Base-by-base conservation (phyloP, 2,113 vertebrate genomes). In the Oceanites oceanicus region DNA sequence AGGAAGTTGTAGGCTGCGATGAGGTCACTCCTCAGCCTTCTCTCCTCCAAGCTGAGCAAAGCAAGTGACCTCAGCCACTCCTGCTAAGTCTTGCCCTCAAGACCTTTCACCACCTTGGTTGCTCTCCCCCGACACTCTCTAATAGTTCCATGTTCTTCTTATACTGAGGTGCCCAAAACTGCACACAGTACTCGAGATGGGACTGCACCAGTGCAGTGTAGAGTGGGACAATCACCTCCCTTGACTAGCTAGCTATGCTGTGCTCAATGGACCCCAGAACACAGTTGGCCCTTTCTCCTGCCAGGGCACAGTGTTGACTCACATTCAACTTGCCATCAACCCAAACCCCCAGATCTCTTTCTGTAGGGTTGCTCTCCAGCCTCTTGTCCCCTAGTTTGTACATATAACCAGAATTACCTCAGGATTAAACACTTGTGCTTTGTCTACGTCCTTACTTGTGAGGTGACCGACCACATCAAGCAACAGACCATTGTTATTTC, bases 221-320 rank as follows among this genome's bases (percentile, higher is more conserved):
- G 18, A 42, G 36, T 22, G 30, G 36, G 23, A 70, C 44, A 81
- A 10, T 8, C 44, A 7, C 40, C 14, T 61, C 55, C 10, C 44
- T 61, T 5, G 2, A 50, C 10, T 2, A 0, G 21, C 29, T 9
- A 2, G 22, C 13, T 13, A 9, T 40, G 22, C 13, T 34, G 47
- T 27, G 47, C 47, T 26, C 27, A 13, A 52, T 21, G 47, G 13
- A 34, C 32, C 55, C 55, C 55, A 34, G 55, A 12, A 58, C 55
- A 34, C 3, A 19, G 55, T 9, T 58, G 19, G 30, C 12, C 12
- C 55, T 58, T 58, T 34, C 13, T 12, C 12, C 32, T 58, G 55
- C 55, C 32, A 34, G 30, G 55, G 55, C 32, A 58, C 32, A 22
- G 32, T 34, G 8, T 21, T 34, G 32, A n/a, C 55, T 34, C 55